Evolutionary conservation across 2,888 invertebrate species (phyloP).

Genomic region (Nephrotoma flavescens): DNA sequence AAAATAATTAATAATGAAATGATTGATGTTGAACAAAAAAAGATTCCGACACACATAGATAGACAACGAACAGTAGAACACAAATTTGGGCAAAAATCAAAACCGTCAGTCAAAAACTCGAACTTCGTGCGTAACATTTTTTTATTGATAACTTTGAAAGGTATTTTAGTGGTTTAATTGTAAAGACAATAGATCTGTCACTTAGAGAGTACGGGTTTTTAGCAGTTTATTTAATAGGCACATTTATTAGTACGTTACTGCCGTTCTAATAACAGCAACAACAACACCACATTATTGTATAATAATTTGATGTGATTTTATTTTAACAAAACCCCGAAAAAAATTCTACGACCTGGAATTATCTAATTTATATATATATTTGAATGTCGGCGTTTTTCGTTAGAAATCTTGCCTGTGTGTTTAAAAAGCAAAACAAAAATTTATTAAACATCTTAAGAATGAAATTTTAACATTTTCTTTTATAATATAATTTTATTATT

Average conservation of each 20-base stretch:
- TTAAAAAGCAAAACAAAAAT: neutral
- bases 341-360: neutral
- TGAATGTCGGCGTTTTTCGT: neutral
- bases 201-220: neutral
- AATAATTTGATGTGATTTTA: neutral
- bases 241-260: neutral
- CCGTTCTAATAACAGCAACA: neutral
- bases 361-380: neutral
- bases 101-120: neutral
- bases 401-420: neutral
- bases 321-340: neutral
- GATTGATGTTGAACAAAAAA: neutral
- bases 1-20: constrained; percentile 4
- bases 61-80: neutral
- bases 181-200: neutral
- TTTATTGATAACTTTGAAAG: neutral
- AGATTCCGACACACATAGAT: neutral
- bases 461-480: neutral
- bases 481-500: neutral
- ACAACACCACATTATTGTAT: neutral
- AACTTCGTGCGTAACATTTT: neutral
- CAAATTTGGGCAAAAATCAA: neutral
- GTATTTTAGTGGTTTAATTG: neutral
- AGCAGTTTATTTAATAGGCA: neutral
- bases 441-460: neutral